These are phyloP conservation scores for human (Homo sapiens) DNA, from an alignment of 2,113 vertebrate genomes.

Conservation along the genomic window GRCh38 chr4:23942501-23943000, in stretches of 20 bases:
- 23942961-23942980: conserved; percentile 59
- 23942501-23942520: conserved; percentile 66
- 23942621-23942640: conserved; percentile 89
- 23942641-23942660: conserved; percentile 85
- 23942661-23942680: conserved; percentile 77
- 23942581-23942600: conserved; percentile 73
- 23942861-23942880: conserved; percentile 77
- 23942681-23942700: conserved; percentile 84
- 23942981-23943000: conserved; percentile 45
- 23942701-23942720: conserved; percentile 81
- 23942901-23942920: conserved; percentile 80
- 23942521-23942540: conserved; percentile 72
- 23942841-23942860: conserved; percentile 76
- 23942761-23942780: conserved; percentile 81
- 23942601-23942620: conserved; percentile 80
- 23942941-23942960: conserved; percentile 44
- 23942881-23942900: conserved; percentile 80
- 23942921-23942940: conserved; percentile 58
- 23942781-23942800: conserved; percentile 82
- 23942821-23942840: conserved; percentile 78
- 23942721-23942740: conserved; percentile 77
- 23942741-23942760: conserved; percentile 74
- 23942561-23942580: conserved; percentile 46
- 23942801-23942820: conserved; percentile 77
- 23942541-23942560: conserved; percentile 82